Evolutionary conservation across 1,140 invertebrate genomes (phyloP), one percentile per base, ranked within the genome.

Genomic region (Ectropis grisescens): DNA sequence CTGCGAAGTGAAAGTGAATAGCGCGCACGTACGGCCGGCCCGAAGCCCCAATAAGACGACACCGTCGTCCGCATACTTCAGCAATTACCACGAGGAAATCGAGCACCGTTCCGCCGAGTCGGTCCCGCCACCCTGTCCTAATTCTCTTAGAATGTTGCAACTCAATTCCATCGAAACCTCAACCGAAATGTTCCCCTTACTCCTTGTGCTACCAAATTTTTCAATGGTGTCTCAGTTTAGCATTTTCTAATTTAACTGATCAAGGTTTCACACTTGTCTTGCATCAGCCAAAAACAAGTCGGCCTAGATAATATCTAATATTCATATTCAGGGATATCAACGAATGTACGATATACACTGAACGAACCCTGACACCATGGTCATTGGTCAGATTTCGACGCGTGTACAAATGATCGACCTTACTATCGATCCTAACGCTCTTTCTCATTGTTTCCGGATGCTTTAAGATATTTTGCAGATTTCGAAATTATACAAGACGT

Each of bases 1-100:
- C 43, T 47, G 50, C 50, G 55, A 76, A 80, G 71, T 80, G 75
- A 80, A 80, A 80, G 75, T 80, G 66, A 76, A 70, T 51, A 61
- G 53, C 58, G 62, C 66, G 64, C 55, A 56, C 71, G 54, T 55
- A 72, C 66, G 60, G 60, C 58, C 58, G 41, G 41, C 50, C 47
- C 58, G 61, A 55, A 70, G 65, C 68, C 64, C 71, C 71, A 79
- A 79, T 74, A 79, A 75, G 74, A 79, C 70, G 71, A 72, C 68
- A 70, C 58, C 47, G 55, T 54, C 66, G 71, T 80, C 75, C 70
- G 70, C 70, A 78, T 80, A 71, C 72, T 72, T 62, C 60, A 45
- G 55, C 70, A 75, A 78, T 78, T 74, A 74, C 58, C 68, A 69
- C 72, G 53, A 76, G 69, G 72, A 76, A 75, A 70, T 74, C 60